These are phyloP conservation scores for Paramacrobiotus metropolitanus DNA, from an alignment of 1,140 invertebrate genomes.

Conservation along the genomic window DNA sequence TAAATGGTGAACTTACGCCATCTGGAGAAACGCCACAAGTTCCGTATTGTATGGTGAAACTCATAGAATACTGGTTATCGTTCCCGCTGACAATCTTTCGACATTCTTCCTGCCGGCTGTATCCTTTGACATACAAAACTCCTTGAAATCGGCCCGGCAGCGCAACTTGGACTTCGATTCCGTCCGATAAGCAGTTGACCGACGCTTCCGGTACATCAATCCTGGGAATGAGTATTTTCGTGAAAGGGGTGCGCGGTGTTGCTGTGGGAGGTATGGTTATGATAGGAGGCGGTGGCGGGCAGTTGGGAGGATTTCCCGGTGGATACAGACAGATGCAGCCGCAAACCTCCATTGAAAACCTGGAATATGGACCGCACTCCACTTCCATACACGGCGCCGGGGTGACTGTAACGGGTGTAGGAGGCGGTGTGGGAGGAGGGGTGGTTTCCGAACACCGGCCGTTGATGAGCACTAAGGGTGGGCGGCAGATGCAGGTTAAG, in stretches of 20 bases:
- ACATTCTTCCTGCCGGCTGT: constrained; percentile 72
- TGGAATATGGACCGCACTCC: background rate
- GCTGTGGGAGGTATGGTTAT: background rate
- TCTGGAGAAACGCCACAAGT: constrained; percentile 69
- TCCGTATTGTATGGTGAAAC: constrained; percentile 73
- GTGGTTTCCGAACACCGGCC: background rate
- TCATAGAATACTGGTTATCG: constrained; percentile 39
- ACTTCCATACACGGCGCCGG: background rate
- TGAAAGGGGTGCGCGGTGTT: background rate
- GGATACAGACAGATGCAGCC: background rate
- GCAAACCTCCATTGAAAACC: background rate
- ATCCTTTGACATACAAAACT: constrained; percentile 73
- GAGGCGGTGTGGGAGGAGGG: background rate
- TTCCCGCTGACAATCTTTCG: constrained; percentile 46
- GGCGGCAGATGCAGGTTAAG: background rate
- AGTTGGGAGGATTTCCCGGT: background rate
- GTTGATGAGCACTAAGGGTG: background rate
- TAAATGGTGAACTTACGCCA: constrained; percentile 56
- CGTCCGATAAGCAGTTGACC: constrained; percentile 68
- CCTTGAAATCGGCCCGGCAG: constrained; percentile 58
- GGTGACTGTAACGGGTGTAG: background rate
- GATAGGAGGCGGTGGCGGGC: background rate
- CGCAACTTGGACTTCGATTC: constrained; percentile 60
- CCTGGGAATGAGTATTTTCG: background rate
- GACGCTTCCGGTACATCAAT: constrained; percentile 37